phyloP scores from a whole-genome alignment of 1,140 invertebrate genomes.

The Aricia agestis region DNA sequence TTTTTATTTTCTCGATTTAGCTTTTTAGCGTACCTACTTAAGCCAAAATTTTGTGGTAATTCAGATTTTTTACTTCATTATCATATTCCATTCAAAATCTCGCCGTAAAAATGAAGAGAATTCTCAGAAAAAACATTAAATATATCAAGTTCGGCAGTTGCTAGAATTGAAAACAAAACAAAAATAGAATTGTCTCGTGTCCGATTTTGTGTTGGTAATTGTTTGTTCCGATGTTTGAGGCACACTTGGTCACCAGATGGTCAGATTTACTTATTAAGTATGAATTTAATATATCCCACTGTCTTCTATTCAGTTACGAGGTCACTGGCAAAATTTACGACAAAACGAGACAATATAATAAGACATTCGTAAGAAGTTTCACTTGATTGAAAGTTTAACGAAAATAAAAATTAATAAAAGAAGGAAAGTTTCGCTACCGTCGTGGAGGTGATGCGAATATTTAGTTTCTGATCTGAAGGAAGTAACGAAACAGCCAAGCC shows the following conservation, averaged over 20 bases:
- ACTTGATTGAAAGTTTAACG: no score
- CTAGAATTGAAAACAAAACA: not conserved
- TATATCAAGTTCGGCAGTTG: conserved; percentile 1
- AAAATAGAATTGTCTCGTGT: conserved; percentile 14
- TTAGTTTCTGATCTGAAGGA: no score
- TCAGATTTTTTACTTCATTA: not conserved
- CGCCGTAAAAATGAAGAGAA: not conserved
- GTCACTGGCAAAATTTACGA: no score
- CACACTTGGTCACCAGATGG: conserved; percentile 65
- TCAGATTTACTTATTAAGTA: conserved; percentile 16
- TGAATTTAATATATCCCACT: not conserved
- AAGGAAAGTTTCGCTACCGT: no score
- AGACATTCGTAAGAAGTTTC: no score
- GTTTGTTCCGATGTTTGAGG: conserved; percentile 14
- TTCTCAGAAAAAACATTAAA: not conserved
- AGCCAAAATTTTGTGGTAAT: not conserved
- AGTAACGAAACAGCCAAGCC: no score
- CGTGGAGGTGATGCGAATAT: no score
- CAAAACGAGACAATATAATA: no score
- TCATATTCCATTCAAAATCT: not conserved
- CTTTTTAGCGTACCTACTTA: no score
- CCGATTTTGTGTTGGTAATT: not conserved
- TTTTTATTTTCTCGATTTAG: no score
- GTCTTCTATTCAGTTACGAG: not conserved
- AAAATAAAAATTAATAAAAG: no score